Conservation (phyloP, 2,888 invertebrate species). For the Mesorhabditis belari region DNA sequence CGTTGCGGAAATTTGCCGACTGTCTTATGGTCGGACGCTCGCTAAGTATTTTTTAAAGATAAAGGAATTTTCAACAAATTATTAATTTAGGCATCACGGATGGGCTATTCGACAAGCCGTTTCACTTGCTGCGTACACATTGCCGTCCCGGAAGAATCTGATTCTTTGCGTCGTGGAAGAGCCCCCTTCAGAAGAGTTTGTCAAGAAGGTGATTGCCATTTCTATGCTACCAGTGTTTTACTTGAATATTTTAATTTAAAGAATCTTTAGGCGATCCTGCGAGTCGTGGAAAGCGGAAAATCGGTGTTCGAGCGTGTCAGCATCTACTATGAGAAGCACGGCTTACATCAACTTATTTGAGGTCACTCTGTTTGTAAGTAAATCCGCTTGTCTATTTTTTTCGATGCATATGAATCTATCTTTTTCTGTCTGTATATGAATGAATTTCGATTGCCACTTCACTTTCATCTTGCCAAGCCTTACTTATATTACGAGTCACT, state of each 20-base stretch:
- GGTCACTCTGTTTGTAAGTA: too few species aligned
- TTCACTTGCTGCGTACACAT: conserved; percentile 24
- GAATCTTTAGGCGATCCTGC: conserved; percentile 4
- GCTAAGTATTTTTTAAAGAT: conserved; percentile 11
- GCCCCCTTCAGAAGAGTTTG: conserved; percentile 2
- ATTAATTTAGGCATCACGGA: conserved; percentile 23
- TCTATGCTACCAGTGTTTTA: too few species aligned
- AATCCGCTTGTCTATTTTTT: too few species aligned
- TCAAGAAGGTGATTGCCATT: conserved; percentile 4
- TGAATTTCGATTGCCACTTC: neutral
- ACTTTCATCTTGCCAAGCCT: neutral
- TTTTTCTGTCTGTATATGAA: conserved; percentile 1
- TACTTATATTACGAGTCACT: conserved; percentile 6
- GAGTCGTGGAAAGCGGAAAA: conserved; percentile 16
- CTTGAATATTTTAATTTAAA: too few species aligned
- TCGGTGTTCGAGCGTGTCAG: conserved; percentile 12
- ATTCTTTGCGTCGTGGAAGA: conserved; percentile 17
- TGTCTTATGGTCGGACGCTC: conserved; percentile 22
- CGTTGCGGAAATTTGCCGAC: conserved; percentile 24
- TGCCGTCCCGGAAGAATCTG: conserved; percentile 22
- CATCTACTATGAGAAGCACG: conserved; percentile 11
- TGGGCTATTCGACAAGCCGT: conserved; percentile 32
- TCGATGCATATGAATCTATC: neutral
- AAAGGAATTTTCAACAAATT: neutral
- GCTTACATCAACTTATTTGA: conserved; percentile 13